These are phyloP conservation scores for Apogon talboti DNA, from an alignment of 2,797 vertebrate genomes.

Conservation along the genomic window DNA sequence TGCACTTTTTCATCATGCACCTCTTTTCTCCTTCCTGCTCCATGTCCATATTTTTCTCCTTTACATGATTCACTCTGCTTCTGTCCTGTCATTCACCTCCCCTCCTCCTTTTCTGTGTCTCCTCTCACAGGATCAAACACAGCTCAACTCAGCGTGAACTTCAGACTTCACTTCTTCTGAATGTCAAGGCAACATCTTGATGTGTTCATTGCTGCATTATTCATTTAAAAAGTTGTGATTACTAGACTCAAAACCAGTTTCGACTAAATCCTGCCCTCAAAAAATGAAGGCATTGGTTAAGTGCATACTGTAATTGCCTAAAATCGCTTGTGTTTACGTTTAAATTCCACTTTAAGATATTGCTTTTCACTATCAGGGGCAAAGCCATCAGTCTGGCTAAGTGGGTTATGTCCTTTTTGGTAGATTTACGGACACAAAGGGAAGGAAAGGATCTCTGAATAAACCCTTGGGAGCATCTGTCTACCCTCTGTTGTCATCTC, in stretches of 20 bases:
- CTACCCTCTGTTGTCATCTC: too few species aligned
- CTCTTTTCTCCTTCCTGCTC: conserved; percentile 44
- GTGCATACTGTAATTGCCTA: neutral
- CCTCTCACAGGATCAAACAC: conserved; percentile 53
- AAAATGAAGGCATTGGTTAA: neutral
- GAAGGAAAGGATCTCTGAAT: too few species aligned
- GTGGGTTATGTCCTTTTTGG: too few species aligned
- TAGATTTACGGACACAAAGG: too few species aligned
- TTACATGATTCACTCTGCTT: conserved; percentile 40
- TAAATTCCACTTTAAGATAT: neutral
- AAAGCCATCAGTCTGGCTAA: neutral
- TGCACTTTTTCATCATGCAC: conserved; percentile 41
- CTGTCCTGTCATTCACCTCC: conserved; percentile 32
- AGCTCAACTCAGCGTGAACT: conserved; percentile 31
- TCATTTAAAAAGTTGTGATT: conserved; percentile 10
- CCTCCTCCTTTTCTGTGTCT: conserved; percentile 7
- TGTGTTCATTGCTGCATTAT: conserved; percentile 36
- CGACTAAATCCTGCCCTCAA: neutral
- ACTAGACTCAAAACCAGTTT: neutral
- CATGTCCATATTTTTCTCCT: conserved; percentile 44
- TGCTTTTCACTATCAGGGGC: neutral
- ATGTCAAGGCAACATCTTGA: conserved; percentile 30
- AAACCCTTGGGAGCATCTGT: too few species aligned
- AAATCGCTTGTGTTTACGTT: neutral
- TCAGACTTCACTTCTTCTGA: conserved; percentile 28